Evolutionary conservation across 1,140 invertebrate genomes (phyloP), one percentile per base, ranked within the genome.

Genomic region (Euwallacea fornicatus): DNA sequence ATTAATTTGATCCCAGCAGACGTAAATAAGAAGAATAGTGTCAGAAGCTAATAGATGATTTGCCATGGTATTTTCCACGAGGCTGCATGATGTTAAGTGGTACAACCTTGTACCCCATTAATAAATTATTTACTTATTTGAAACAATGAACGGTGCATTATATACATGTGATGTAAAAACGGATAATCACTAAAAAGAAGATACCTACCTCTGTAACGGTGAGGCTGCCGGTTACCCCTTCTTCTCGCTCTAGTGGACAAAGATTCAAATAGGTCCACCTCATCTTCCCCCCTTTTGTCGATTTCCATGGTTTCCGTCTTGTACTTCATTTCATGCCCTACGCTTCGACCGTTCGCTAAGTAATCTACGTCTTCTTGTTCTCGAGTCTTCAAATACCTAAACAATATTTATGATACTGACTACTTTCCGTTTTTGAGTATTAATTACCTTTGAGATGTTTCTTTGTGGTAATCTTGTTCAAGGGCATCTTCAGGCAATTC

Each of bases 291-390:
- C 85, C 86, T 79, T 88, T 88, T 46, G 89, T 86, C 84, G 56
- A 88, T 89, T 83, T 92, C 90, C 73, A 88, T 89, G 41, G 88
- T 92, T 78, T 92, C 89, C n/a, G 90, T 89, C 70, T 89, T 86
- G 82, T 89, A 92, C 74, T 89, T 86, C 86, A 92, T 89, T 78
- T 93, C 90, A 78, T 90, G 89, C 63, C 85, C 88, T 60, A 93
- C 84, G 72, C 88, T 85, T 77, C 90, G 86, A 59, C 90, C 91
- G 76, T 91, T 88, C 72, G 89, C 88, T 76, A 93, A 83, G 79
- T 92, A 89, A 76, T 93, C 91, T 21, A 92, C 90, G 73, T 90
- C 85, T 76, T 90, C 87, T 79, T 93, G 90, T 75, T 92, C 88
- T 62, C 77, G 67, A 2, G 76, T 77, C 71, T 82, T 82, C 59